A percentile compares a stretch with the other conserved stretches of the same genome.
Conservation (phyloP, 2,113 vertebrate species). For the Toxostoma redivivum region DNA sequence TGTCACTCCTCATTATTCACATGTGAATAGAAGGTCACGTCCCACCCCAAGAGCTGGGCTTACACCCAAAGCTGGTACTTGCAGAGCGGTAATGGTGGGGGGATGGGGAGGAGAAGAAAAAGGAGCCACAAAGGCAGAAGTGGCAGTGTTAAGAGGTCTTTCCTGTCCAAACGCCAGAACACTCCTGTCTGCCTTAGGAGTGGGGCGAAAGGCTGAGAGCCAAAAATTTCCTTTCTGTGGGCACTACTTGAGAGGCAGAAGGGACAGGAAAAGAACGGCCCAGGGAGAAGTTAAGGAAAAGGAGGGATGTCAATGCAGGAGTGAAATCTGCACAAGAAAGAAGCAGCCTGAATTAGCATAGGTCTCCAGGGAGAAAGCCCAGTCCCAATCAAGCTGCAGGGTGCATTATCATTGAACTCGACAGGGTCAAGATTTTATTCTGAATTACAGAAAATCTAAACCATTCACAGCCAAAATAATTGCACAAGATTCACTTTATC, state of each 20-base stretch:
- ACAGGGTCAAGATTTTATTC: background rate
- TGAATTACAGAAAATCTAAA: background rate
- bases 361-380: background rate
- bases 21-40: conserved; percentile 63
- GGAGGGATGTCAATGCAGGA: background rate
- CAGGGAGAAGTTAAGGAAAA: background rate
- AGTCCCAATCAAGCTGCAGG: background rate
- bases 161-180: background rate
- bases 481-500: background rate
- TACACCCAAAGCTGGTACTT: conserved; percentile 35
- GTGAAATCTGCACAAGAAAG: background rate
- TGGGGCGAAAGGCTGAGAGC: background rate
- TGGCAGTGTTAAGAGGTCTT: background rate
- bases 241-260: background rate
- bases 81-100: background rate
- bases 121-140: background rate
- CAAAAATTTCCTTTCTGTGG: background rate
- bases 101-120: conserved; percentile 7
- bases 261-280: background rate
- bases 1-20: conserved; percentile 62
- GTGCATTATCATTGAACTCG: background rate
- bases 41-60: conserved; percentile 55
- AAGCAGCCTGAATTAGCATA: background rate
- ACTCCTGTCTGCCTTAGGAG: background rate
- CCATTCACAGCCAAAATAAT: background rate